These are phyloP conservation scores for Lissonota sp. DNA, from an alignment of 2,888 invertebrate genomes.

Conservation along the genomic window DNA sequence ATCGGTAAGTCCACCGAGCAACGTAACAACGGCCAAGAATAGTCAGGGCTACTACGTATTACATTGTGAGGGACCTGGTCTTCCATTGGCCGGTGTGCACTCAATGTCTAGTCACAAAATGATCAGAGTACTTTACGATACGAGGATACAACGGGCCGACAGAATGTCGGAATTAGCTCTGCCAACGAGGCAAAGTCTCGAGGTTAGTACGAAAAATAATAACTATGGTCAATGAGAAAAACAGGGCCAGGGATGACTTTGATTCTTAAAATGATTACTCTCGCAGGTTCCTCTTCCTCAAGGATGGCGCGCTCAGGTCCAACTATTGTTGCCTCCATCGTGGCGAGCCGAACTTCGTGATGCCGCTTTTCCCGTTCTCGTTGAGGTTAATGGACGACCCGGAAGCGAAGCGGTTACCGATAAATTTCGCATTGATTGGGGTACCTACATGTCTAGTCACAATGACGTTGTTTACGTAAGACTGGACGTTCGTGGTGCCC, in stretches of 20 bases:
- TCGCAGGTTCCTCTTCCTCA: conserved; percentile 89
- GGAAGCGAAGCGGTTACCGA: conserved; percentile 96
- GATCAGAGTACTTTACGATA: conserved; percentile 91
- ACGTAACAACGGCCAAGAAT: conserved; percentile 56
- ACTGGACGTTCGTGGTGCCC: conserved; percentile 95
- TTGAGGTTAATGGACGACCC: conserved; percentile 97
- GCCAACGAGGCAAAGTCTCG: conserved; percentile 92
- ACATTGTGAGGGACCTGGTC: conserved; percentile 96
- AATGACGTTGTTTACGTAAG: conserved; percentile 96
- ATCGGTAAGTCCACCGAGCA: conserved; percentile 86
- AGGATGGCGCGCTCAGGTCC: conserved; percentile 94
- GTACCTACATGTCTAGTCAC: conserved; percentile 95
- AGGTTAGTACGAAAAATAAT: conserved; percentile 83
- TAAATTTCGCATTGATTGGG: conserved; percentile 94
- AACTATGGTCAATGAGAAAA: not conserved
- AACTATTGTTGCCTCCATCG: conserved; percentile 94
- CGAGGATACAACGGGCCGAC: conserved; percentile 86
- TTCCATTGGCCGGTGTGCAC: conserved; percentile 93
- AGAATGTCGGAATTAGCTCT: conserved; percentile 91
- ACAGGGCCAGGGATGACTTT: not conserved
- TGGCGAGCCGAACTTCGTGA: conserved; percentile 94
- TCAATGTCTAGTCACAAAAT: conserved; percentile 90
- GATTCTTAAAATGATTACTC: not conserved
- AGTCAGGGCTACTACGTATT: conserved; percentile 88
- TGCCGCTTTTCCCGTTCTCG: conserved; percentile 94